phyloP scores from a whole-genome alignment of 2,113 vertebrate genomes.

The Boulengeromyrus knoepffleri region DNA sequence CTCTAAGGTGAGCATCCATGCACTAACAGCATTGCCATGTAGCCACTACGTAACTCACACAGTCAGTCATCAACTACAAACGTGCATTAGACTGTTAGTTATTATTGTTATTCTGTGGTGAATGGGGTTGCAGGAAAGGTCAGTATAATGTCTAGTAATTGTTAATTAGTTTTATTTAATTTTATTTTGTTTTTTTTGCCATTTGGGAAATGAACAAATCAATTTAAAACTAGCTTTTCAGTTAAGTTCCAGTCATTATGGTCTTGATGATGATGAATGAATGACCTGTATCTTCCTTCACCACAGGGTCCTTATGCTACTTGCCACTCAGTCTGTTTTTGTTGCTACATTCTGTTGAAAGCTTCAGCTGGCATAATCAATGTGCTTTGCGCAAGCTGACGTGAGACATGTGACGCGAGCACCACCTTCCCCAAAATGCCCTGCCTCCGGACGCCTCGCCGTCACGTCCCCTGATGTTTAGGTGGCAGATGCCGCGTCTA shows the following conservation, averaged over 20 bases:
- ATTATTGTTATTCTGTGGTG: neutral
- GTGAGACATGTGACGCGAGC: neutral
- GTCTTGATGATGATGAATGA: neutral
- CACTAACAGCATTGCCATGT: neutral
- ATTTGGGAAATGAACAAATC: neutral
- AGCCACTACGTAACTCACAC: neutral
- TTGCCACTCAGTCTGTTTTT: neutral
- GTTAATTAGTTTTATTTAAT: neutral
- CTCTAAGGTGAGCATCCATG: slow-evolving; percentile 78
- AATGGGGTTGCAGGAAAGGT: neutral
- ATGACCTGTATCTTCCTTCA: neutral
- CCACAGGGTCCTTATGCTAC: neutral
- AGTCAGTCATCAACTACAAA: neutral
- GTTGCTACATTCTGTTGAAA: neutral
- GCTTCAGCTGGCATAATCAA: neutral
- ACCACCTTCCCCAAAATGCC: neutral
- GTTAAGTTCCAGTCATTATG: neutral
- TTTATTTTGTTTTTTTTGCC: neutral
- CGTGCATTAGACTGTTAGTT: neutral
- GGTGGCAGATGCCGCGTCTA: too few relatives aligned
- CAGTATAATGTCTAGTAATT: neutral
- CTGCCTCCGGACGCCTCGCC: neutral
- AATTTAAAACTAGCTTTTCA: neutral
- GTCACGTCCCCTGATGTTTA: neutral
- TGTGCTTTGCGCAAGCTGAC: neutral